Evolutionary conservation across 2,888 invertebrate species (phyloP), one percentile per base, ranked within the genome.

Genomic region (Andrena dorsata): DNA sequence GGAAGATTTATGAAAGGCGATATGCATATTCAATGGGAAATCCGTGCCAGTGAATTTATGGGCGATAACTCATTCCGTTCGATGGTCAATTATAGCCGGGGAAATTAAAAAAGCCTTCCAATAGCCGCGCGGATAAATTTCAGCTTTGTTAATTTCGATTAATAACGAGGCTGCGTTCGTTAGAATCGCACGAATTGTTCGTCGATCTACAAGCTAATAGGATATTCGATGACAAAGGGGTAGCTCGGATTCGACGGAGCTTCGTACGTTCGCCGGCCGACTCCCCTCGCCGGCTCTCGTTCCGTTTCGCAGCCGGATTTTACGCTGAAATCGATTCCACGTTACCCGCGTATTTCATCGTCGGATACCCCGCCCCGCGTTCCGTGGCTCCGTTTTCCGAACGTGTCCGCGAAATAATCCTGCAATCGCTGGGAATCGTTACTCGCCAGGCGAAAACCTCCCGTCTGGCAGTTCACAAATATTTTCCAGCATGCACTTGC

Each of bases 1-100:
- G 35, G 32, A 47, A 32, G 58, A 82, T 83, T 77, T 66, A 82
- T 77, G 69, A 49, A 56, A 69, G 58, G 66, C 63, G 58, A 64
- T 76, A 47, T 41, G 66, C 71, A 65, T 69, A 47, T 63, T 60
- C 53, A 28, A 60, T 58, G 58, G 69, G 26, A 65, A 82, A 68
- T 69, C 35, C 28, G 20, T 4, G 32, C 13, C 49, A 23, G 49
- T 41, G 32, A 65, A 83, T 83, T 83, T 83, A 83, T 56, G 49
- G 73, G 23, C 51, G 26, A 69, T 77, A 82, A 83, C 10, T 83
- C 72, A 70, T 61, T 20, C 58, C 23, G 23, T 23, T 58, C 76
- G 76, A 64, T 41, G 58, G 26, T 64, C 72, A 64, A 80, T 73
- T 81, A 70, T n/a, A 16, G 8, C 20, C 10, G 30, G 23, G 35